Base-by-base conservation (phyloP, 2,797 vertebrate species). In the Hyperoplus lanceolatus region DNA sequence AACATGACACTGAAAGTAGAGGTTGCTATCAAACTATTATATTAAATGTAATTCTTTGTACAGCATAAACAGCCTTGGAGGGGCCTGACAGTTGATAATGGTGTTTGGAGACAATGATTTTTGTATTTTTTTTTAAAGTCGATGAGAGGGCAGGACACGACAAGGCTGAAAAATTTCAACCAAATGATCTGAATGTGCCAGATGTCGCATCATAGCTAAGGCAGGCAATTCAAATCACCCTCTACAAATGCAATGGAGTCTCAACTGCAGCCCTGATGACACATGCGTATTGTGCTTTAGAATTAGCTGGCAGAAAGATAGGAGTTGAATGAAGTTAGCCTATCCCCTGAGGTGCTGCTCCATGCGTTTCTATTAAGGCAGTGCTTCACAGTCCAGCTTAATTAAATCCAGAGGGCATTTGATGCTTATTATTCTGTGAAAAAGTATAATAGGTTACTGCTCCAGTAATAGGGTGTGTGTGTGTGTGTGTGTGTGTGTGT, bases 291-390 rank as follows among this genome's bases (percentile, higher is more conserved):
- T 65, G 16, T 45, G 48, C 36, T 72, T 59, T 41, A 29, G 8
- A 65, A 46, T 43, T 45, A 70, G 39, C 55, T 49, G 58, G 16
- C 70, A 58, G 5, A 43, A 18, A 42, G 55, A 58, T 18, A 53
- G n/a, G 50, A 55, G 18, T 18, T 29, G n/a, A 78, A 71, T n/a
- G 7, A 18, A 18, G 18, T 51, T 54, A 21, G 8, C 16, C 51
- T 8, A 43, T 21, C 36, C 16, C 5, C 29, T 29, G 4, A 29
- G 13, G 54, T 8, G 41, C 12, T 16, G 14, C 45, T 63, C 39
- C 21, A 16, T 60, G 43, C 14, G 57, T 38, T 49, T 21, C 12
- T 41, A 29, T 29, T 29, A 8, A 72, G n/a, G 43, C 49, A 36
- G 21, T 42, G 36, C 60, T 67, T 15, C 14, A 38, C 41, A 60